Percentiles rank a stretch among this genome's conserved stretches.
phyloP scores from a whole-genome alignment of 2,888 invertebrate genomes.

The Cheilosia pagana region DNA sequence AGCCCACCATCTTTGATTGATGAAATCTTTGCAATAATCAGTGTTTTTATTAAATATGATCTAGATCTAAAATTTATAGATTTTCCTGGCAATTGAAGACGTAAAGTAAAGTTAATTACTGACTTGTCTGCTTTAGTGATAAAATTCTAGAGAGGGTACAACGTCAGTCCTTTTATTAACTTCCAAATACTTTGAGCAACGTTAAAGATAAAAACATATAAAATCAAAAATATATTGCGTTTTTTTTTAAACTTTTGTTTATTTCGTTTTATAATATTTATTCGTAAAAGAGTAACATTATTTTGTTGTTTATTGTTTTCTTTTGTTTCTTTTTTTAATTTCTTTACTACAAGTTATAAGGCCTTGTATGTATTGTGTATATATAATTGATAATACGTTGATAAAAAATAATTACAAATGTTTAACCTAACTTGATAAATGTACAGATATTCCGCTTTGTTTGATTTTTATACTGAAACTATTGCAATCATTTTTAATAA shows the following conservation, averaged over 20 bases:
- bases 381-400: constrained; percentile 65
- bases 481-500: constrained; percentile 57
- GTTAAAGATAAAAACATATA: not conserved
- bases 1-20: no score
- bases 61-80: no score
- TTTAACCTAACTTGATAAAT: constrained; percentile 70
- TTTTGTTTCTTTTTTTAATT: constrained; percentile 44
- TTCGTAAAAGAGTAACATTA: constrained; percentile 58
- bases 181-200: not conserved
- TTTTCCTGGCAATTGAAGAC: no score
- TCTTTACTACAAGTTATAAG: constrained; percentile 71
- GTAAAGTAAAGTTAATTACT: no score
- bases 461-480: constrained; percentile 65
- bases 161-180: no score
- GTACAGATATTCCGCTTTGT: constrained; percentile 59
- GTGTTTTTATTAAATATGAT: no score
- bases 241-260: constrained; percentile 12
- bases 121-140: no score
- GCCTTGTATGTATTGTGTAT: constrained; percentile 59
- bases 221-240: not conserved
- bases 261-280: constrained; percentile 42
- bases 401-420: constrained; percentile 73
- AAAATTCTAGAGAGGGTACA: no score
- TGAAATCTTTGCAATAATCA: no score
- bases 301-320: constrained; percentile 14